These are phyloP conservation scores for Stenotaenia linearis DNA, from an alignment of 2,888 invertebrate species.

Conservation along the genomic window DNA sequence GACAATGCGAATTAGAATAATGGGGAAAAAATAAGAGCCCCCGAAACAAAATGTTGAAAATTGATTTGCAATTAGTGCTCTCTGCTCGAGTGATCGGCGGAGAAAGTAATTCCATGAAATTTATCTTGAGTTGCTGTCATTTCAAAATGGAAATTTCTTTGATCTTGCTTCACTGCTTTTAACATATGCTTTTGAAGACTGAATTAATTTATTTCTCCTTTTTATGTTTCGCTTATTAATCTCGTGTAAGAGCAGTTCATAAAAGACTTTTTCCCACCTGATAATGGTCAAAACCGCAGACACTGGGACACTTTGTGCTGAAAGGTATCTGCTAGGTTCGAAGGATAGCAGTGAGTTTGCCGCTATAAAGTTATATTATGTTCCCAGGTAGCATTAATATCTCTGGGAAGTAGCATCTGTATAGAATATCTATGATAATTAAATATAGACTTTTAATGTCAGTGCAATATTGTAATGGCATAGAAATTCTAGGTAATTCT, in stretches of 20 bases:
- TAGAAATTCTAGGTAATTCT: too few relatives aligned
- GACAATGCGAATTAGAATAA: neutral
- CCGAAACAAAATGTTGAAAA: slow-evolving; percentile 2
- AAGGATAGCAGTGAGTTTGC: too few relatives aligned
- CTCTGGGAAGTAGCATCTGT: too few relatives aligned
- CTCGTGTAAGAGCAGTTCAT: neutral
- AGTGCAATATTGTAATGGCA: too few relatives aligned
- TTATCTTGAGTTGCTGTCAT: slow-evolving; percentile 14
- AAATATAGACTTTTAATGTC: too few relatives aligned
- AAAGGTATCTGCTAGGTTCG: too few relatives aligned
- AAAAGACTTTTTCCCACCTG: neutral
- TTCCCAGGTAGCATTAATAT: too few relatives aligned
- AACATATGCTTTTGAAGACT: slow-evolving; percentile 19
- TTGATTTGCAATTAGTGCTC: slow-evolving; percentile 3
- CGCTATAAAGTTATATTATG: too few relatives aligned
- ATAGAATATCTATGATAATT: too few relatives aligned
- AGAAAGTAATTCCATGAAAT: slow-evolving; percentile 10
- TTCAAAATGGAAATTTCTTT: slow-evolving; percentile 19
- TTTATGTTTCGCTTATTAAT: neutral
- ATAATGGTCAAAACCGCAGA: too few relatives aligned
- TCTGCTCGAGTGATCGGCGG: slow-evolving; percentile 15
- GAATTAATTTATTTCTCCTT: neutral
- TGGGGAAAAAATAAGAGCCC: neutral
- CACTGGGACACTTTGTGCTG: too few relatives aligned
- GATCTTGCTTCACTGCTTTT: slow-evolving; percentile 6